A percentile compares a stretch with the other conserved stretches of the same genome.
These are phyloP conservation scores for Harmothoe impar DNA, from an alignment of 2,888 invertebrate species.

Conservation along the genomic window DNA sequence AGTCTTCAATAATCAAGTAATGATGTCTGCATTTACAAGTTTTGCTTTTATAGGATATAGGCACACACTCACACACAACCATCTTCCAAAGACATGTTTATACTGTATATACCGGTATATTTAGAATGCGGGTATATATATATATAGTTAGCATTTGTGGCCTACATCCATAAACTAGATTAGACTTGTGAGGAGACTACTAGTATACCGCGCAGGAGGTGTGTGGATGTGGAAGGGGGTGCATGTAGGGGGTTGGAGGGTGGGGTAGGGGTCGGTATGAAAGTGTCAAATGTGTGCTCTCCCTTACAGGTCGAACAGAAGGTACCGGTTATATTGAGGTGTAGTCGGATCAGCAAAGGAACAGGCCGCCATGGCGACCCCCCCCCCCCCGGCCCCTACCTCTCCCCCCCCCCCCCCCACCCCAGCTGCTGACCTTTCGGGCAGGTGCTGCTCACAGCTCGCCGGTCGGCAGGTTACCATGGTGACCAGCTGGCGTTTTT, in stretches of 20 bases:
- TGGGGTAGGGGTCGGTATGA: too few species aligned
- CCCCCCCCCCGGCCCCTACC: too few species aligned
- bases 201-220: too few species aligned
- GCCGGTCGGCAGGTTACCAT: conserved; percentile 24
- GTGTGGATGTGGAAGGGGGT: background rate
- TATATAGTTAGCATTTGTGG: background rate
- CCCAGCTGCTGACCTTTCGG: background rate
- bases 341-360: background rate
- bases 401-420: too few species aligned
- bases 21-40: too few species aligned
- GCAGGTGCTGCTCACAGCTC: background rate
- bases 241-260: background rate
- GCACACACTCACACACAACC: too few species aligned
- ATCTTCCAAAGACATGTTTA: too few species aligned
- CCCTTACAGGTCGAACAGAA: background rate
- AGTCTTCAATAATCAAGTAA: too few species aligned
- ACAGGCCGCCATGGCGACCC: background rate
- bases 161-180: background rate
- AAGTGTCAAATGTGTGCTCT: background rate
- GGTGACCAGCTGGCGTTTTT: background rate
- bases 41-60: too few species aligned
- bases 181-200: too few species aligned
- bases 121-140: too few species aligned
- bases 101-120: too few species aligned
- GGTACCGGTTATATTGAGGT: background rate